Percentiles rank a stretch among this genome's conserved stretches.
These are phyloP conservation scores for Archocentrus centrarchus DNA, from an alignment of 2,113 vertebrate genomes.

Conservation along the genomic window DNA sequence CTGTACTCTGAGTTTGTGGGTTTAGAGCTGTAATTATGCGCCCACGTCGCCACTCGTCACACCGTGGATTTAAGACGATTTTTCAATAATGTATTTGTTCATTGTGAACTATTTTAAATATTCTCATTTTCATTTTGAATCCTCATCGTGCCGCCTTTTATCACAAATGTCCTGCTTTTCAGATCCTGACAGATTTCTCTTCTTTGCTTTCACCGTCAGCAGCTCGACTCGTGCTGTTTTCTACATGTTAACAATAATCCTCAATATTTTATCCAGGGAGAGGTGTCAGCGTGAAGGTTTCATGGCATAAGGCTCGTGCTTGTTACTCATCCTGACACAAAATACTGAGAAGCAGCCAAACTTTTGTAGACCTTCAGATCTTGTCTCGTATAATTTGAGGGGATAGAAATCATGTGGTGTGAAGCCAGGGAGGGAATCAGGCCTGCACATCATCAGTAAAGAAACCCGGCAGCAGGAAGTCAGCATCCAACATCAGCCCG, in stretches of 20 bases:
- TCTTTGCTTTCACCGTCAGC: not conserved
- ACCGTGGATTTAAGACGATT: slow-evolving; percentile 14
- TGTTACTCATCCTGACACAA: not conserved
- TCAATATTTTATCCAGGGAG: not conserved
- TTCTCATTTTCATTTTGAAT: slow-evolving; percentile 17
- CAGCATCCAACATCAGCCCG: not conserved
- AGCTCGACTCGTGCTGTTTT: not conserved
- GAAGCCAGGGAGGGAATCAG: no score
- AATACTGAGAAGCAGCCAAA: not conserved
- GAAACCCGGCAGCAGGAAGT: not conserved
- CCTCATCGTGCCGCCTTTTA: not conserved
- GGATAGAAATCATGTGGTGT: no score
- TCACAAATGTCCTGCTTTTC: slow-evolving; percentile 1
- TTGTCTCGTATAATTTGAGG: not conserved
- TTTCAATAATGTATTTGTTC: slow-evolving; percentile 41
- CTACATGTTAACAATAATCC: not conserved
- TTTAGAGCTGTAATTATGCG: slow-evolving; percentile 57
- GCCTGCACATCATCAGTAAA: not conserved
- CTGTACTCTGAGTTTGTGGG: not conserved
- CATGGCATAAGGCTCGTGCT: not conserved
- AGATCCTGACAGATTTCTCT: not conserved
- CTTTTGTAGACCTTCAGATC: not conserved
- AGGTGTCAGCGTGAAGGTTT: no score
- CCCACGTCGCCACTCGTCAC: slow-evolving; percentile 21
- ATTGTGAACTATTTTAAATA: slow-evolving; percentile 30